Conservation (phyloP, 2,797 vertebrate species). For the Xenopus petersii region DNA sequence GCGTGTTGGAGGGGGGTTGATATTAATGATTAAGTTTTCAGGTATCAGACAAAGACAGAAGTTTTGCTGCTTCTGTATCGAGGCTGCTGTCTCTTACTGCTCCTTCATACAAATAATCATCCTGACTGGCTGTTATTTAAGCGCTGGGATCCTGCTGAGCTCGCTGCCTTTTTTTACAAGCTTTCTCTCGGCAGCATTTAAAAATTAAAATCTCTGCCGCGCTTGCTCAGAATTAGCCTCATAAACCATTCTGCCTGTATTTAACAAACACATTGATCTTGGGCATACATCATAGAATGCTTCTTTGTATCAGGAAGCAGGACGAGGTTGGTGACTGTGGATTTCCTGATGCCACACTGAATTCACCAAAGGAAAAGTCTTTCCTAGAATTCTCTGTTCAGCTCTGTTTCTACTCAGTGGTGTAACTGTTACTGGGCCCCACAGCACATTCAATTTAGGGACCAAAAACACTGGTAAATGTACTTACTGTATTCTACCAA, state of each 20-base stretch:
- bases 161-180: constrained; percentile 54
- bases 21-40: constrained; percentile 10
- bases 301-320: no score
- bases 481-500: no score
- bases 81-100: constrained; percentile 50
- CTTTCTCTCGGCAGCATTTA: constrained; percentile 63
- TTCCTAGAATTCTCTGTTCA: no score
- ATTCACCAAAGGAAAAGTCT: no score
- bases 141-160: constrained; percentile 65
- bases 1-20: neutral
- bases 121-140: constrained; percentile 68
- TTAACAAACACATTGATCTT: constrained; percentile 6
- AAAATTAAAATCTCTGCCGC: constrained; percentile 76
- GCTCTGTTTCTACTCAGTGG: no score
- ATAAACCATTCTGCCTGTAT: constrained; percentile 32
- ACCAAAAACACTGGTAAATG: no score
- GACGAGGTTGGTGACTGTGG: no score
- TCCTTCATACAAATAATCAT: constrained; percentile 59
- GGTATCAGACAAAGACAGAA: constrained; percentile 12
- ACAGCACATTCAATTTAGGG: no score
- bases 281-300: no score
- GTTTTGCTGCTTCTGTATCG: constrained; percentile 1
- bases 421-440: no score
- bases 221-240: constrained; percentile 39
- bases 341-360: no score